Evolutionary conservation across 2,888 invertebrate genomes (phyloP), one percentile per base, ranked within the genome.

Genomic region (Pseudoips prasinana): DNA sequence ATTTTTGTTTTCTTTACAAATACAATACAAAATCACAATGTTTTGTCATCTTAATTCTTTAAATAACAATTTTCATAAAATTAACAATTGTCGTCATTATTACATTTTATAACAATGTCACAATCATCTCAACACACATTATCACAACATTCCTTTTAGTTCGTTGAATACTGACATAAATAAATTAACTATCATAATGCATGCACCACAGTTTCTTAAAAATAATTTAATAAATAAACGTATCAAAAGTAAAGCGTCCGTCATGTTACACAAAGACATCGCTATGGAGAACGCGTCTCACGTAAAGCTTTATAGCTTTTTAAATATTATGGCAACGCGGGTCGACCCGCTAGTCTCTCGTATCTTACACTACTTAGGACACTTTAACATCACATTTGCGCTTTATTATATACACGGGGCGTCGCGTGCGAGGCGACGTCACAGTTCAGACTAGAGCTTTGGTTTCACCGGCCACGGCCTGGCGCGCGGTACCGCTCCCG

Each of bases 331-430:
- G 88, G 88, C 88, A 88, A 73, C 66, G 80, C 82, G 82, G 81
- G 55, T 55, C 49, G 50, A 50, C 63, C 86, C 85, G 80, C 81
- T 72, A 82, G 84, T 85, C 82, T 81, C 67, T 77, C 63, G 50
- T 59, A 60, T 54, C 76, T 86, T 78, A 85, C 69, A 76, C 85
- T 86, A 88, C 78, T 86, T 87, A 88, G 85, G 86, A 88, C 86
- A 87, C 85, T 77, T 83, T 63, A 82, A 83, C 80, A 87, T 88
- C 88, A 88, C 88, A 88, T 86, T 84, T 86, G 86, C 85, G 86
- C 88, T 88, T 87, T 84, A 22, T n/a, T 85, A 84, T 87, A 58
- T 86, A 87, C 84, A 87, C 75, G 51, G 60, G 52, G 42, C 74
- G 74, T 71, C 73, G 65, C 66, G 46, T 49, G 32, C 44, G 64